These are phyloP conservation scores for Vidua macroura DNA, from an alignment of 2,113 vertebrate genomes.

Conservation along the genomic window DNA sequence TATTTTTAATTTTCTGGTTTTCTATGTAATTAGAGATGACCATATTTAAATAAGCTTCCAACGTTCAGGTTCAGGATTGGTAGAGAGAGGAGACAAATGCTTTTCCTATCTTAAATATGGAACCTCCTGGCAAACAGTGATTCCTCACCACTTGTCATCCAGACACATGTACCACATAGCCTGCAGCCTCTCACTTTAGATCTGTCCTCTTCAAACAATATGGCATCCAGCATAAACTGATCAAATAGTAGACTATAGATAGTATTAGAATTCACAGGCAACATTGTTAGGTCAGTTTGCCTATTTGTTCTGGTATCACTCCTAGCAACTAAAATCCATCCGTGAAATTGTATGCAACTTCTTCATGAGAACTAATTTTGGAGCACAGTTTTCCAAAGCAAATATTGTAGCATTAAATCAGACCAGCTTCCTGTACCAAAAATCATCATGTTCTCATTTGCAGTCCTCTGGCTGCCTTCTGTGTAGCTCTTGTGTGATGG, in stretches of 20 bases:
- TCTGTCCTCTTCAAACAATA: not conserved
- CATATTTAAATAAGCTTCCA: not conserved
- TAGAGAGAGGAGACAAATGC: not conserved
- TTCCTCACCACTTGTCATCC: not conserved
- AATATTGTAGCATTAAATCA: not conserved
- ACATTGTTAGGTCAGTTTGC: not conserved
- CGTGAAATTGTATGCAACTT: not conserved
- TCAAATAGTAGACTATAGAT: not conserved
- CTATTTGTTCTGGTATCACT: not conserved
- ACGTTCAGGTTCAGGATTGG: not conserved
- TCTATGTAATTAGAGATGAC: not conserved
- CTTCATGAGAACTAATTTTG: not conserved
- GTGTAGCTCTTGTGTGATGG: not conserved
- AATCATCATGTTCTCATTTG: not conserved
- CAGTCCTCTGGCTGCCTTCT: not conserved
- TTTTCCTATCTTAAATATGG: not conserved
- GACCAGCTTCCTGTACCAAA: not conserved
- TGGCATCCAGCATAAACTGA: not conserved
- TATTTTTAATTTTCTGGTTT: not conserved
- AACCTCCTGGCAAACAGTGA: not conserved
- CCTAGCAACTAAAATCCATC: not conserved
- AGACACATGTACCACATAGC: not conserved
- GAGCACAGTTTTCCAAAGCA: not conserved
- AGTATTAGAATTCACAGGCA: not conserved
- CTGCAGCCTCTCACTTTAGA: not conserved